Percentiles rank a stretch among this genome's conserved stretches.
Evolutionary conservation across 2,113 vertebrate genomes (phyloP).

Genomic region (Henicopernis longicauda): DNA sequence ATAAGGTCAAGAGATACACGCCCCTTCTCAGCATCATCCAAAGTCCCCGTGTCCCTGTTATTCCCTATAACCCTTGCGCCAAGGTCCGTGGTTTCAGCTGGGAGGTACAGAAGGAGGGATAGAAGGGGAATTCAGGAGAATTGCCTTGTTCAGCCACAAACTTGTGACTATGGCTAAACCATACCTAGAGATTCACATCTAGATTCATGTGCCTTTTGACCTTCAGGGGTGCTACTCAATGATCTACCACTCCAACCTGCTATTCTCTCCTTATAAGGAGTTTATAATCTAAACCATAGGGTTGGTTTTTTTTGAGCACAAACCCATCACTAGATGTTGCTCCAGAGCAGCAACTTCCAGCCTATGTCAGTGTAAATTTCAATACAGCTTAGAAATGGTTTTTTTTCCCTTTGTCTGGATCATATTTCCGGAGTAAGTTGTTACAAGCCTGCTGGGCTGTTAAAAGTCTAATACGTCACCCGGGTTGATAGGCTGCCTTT

Average conservation of each 20-base stretch:
- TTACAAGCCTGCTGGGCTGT: not conserved
- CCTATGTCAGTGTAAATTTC: not conserved
- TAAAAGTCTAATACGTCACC: not conserved
- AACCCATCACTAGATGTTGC: constrained; percentile 16
- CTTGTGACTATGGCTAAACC: not conserved
- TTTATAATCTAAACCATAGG: not conserved
- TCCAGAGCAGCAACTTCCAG: not conserved
- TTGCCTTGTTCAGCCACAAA: not conserved
- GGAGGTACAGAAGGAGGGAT: not conserved
- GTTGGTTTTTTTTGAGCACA: not conserved
- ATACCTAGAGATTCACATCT: not conserved
- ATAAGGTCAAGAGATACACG: rapidly evolving
- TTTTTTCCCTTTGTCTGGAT: not conserved
- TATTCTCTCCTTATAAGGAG: not conserved
- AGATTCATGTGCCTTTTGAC: not conserved
- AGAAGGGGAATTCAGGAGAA: rapidly evolving
- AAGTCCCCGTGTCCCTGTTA: not conserved
- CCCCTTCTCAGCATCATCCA: not conserved
- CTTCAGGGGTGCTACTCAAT: not conserved
- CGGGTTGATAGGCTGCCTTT: not conserved
- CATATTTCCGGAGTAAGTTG: not conserved
- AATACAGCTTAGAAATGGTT: not conserved
- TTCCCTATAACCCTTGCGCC: not conserved
- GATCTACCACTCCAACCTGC: not conserved
- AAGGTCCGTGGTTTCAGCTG: not conserved